Base-by-base conservation (phyloP, 2,797 vertebrate genomes). In the Molothrus ater region DNA sequence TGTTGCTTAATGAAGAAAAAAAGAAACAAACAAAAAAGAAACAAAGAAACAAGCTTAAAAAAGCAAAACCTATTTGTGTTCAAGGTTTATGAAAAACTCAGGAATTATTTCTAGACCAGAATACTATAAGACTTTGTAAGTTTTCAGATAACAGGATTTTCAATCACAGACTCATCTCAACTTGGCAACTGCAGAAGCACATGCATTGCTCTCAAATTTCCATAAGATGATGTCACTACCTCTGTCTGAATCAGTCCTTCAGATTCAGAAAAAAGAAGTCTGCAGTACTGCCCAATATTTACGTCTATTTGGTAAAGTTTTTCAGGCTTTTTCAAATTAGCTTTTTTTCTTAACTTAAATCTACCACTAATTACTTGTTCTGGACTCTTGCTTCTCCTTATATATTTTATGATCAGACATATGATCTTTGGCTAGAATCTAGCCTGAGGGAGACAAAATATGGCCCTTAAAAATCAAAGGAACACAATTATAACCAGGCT, bases 21-120 rank as follows among this genome's bases (percentile, higher is more conserved):
- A 22, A 53, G 16, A 1, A 29, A 7, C 1, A 5, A 24, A 47
- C 11, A 25, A 3, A 7, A 45, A 31, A 34, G 5, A 4, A 81
- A 40, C 0, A 3, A 74, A 34, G 0, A 61, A 72, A 12, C 2
- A 57, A n/a, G 21, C 13, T 45, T 4, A 18, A 17, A 29, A 7
- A 68, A 6, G 2, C 3, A 48, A 59, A 60, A 40, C 6, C 8
- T 63, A n/a, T 69, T 60, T 82, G 10, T 40, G 18, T 72, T 64
- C 11, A 54, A 56, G 7, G 3, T 65, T 90, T 36, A 34, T n/a
- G 11, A 80, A n/a, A 60, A n/a, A 56, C 28, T 36, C 26, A 47
- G 11, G 10, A 74, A 8, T 10, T 63, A 59, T 50, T 73, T 74
- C 36, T 83, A 73, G 34, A 71, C 10, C 11, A n/a, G 20, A 73